Evolutionary conservation across 2,888 invertebrate species (phyloP), one percentile per base, ranked within the genome.

Genomic region (Labia minor): DNA sequence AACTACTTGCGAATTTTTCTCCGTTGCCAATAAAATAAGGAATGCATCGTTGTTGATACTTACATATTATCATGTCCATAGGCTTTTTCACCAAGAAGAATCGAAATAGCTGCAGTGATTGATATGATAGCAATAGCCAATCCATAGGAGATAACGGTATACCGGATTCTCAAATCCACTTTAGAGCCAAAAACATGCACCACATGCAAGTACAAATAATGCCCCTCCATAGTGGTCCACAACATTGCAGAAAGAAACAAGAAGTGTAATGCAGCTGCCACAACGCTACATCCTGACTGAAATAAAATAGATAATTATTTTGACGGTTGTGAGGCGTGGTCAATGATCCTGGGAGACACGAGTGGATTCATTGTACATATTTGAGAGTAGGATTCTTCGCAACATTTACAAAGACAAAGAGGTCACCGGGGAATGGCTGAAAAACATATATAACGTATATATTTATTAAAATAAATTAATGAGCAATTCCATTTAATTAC

Each of bases 171-270:
- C 61, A 76, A 71, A 3, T 78, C 77, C 21, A 72, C 74, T 66
- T 75, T 78, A 0, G 78, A 76, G 67, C 80, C 78, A 71, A 81
- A 81, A 16, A 81, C 81, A 69, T 75, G 73, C 61, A 80, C 76
- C 10, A 81, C 74, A 77, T 81, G 78, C 66, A 78, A 75, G 71
- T 81, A 81, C 19, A 82, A 75, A 71, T 81, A 80, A 19, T 80
- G 75, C 1, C 81, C 81, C 72, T 82, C 81, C 63, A 80, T 73
- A 66, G 78, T 76, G 81, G 81, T 82, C 81, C 81, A 82, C 64
- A 76, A 75, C 72, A 81, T 80, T 0, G 80, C 75, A 4, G 77
- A 74, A 62, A 80, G 74, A 73, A 81, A 78, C 69, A 79, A 74
- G 72, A 77, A 81, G 70, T 81, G 81, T 1, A 81, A 74, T 6